Evolutionary conservation across 2,888 invertebrate species (phyloP).

Genomic region (Caenorhabditis zanzibari): DNA sequence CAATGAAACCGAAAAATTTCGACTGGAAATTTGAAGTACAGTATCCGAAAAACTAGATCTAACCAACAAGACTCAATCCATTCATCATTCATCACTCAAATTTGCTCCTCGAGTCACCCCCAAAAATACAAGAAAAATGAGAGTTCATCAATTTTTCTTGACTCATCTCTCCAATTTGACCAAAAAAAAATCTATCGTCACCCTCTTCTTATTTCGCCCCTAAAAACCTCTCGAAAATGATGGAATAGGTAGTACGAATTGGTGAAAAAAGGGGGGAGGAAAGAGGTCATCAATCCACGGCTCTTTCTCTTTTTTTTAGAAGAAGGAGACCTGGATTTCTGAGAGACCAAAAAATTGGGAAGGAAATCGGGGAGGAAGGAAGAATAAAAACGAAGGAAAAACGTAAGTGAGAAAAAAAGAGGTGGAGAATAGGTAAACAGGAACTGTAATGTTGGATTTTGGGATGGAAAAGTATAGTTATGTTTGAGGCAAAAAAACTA

Average conservation of each 20-base stretch:
- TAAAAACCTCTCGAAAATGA: slow-evolving; percentile 25
- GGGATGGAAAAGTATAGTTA: neutral
- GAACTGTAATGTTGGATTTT: slow-evolving; percentile 16
- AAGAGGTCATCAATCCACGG: slow-evolving; percentile 54
- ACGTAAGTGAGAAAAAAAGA: neutral
- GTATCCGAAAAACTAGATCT: too few relatives aligned
- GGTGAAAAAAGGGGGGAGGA: slow-evolving; percentile 26
- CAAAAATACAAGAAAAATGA: too few relatives aligned
- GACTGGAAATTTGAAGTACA: too few relatives aligned
- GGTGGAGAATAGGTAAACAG: slow-evolving; percentile 19
- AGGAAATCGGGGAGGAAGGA: neutral
- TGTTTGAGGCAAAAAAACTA: neutral
- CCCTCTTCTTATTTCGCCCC: neutral
- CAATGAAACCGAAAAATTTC: too few relatives aligned
- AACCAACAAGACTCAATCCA: too few relatives aligned
- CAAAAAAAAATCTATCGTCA: neutral
- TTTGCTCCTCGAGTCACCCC: too few relatives aligned
- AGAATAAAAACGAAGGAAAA: slow-evolving; percentile 11
- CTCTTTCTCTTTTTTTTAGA: slow-evolving; percentile 8
- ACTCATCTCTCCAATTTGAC: neutral
- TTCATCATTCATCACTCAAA: too few relatives aligned
- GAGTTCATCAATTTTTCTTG: neutral
- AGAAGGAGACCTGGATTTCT: slow-evolving; percentile 1
- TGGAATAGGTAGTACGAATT: slow-evolving; percentile 59
- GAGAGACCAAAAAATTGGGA: slow-evolving; percentile 23